These are phyloP conservation scores for Leucopsar rothschildi DNA, from an alignment of 2,113 vertebrate species.

Conservation along the genomic window DNA sequence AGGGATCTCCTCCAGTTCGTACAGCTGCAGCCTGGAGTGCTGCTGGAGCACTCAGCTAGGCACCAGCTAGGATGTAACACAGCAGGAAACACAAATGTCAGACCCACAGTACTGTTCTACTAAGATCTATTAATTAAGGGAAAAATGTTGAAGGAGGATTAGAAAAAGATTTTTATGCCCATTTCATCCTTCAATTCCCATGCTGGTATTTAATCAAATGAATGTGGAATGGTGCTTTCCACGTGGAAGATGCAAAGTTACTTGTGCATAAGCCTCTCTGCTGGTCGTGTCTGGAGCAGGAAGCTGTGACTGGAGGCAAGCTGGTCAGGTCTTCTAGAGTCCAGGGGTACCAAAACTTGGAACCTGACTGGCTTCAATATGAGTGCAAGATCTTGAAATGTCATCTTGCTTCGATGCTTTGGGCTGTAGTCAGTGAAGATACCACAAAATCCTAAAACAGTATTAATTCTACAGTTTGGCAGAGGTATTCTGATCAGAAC, in stretches of 20 bases:
- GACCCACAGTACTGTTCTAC: background rate
- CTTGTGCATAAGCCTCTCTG: background rate
- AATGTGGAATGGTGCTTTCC: background rate
- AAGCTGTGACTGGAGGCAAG: background rate
- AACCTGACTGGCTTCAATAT: background rate
- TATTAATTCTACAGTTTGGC: background rate
- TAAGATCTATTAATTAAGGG: rapidly evolving
- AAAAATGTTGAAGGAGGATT: background rate
- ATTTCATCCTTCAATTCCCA: background rate
- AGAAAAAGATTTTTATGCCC: background rate
- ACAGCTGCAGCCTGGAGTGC: background rate
- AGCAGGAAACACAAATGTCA: rapidly evolving
- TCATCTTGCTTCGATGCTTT: background rate
- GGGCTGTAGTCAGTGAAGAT: background rate
- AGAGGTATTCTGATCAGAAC: background rate
- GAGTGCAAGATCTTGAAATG: background rate
- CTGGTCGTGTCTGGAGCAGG: background rate
- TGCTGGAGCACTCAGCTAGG: background rate
- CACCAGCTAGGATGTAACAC: background rate
- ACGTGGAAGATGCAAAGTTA: rapidly evolving
- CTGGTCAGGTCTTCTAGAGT: background rate
- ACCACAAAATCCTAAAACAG: background rate
- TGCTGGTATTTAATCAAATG: background rate
- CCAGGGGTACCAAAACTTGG: background rate
- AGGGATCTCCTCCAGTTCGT: background rate